Evolutionary conservation across 2,113 vertebrate species (phyloP).

Genomic region (Anas platyrhynchos): DNA sequence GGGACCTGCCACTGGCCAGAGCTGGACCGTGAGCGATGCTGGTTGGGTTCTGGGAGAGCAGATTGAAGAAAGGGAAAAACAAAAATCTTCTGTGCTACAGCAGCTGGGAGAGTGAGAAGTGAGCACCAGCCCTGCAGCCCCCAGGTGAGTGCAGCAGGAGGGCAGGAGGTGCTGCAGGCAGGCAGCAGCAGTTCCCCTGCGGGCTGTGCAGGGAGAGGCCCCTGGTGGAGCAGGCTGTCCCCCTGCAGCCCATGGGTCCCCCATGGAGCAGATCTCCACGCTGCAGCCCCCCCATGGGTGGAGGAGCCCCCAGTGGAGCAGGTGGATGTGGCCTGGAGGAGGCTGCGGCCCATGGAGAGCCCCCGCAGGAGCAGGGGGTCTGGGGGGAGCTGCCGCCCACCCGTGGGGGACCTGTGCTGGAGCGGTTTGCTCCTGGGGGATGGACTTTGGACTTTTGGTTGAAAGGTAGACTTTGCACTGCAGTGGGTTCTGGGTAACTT

Average conservation of each 20-base stretch:
- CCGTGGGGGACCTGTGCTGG: too few relatives aligned
- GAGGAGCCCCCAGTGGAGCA: too few relatives aligned
- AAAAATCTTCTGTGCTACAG: not conserved
- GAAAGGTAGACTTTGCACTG: not conserved
- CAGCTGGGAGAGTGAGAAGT: not conserved
- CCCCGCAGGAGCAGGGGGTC: too few relatives aligned
- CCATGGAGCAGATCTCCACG: too few relatives aligned
- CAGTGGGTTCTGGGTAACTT: not conserved
- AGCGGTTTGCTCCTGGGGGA: too few relatives aligned
- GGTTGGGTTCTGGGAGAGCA: not conserved
- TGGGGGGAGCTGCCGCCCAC: too few relatives aligned
- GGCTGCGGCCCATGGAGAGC: too few relatives aligned
- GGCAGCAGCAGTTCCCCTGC: not conserved
- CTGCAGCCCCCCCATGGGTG: too few relatives aligned
- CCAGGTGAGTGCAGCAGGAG: not conserved
- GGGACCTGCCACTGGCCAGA: not conserved
- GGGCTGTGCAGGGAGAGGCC: too few relatives aligned
- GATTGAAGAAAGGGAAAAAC: not conserved
- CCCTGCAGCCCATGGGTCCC: not conserved
- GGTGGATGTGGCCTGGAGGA: too few relatives aligned
- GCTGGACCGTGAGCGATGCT: not conserved
- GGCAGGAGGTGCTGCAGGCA: not conserved
- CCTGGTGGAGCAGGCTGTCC: too few relatives aligned
- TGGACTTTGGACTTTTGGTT: not conserved
- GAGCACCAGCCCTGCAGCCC: not conserved